These are phyloP conservation scores for Mareca penelope DNA, from an alignment of 2,797 vertebrate species.

Conservation along the genomic window DNA sequence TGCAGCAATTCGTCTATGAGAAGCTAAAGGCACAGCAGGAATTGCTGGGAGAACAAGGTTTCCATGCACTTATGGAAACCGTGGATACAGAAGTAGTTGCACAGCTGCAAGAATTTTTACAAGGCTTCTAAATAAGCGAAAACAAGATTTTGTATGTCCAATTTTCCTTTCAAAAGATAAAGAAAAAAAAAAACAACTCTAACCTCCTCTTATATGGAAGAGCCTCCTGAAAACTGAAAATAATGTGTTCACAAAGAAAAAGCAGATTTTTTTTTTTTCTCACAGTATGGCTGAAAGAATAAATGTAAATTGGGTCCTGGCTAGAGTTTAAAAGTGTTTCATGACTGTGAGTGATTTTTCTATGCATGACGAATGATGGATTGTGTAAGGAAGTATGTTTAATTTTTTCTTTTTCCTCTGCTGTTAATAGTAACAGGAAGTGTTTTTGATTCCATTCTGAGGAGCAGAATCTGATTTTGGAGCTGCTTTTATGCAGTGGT, in stretches of 20 bases:
- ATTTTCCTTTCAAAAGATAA: not conserved
- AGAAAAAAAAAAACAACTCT: not conserved
- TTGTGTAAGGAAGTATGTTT: slow-evolving; percentile 16
- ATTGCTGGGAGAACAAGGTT: slow-evolving; percentile 89
- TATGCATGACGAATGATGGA: slow-evolving; percentile 21
- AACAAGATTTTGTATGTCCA: not conserved
- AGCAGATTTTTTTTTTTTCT: slow-evolving; percentile 3
- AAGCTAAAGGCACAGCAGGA: slow-evolving; percentile 96
- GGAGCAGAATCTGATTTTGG: slow-evolving; percentile 8
- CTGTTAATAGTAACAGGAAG: slow-evolving; percentile 36
- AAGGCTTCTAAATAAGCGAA: slow-evolving; percentile 81
- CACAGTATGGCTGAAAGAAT: slow-evolving; percentile 39
- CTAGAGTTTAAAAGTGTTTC: slow-evolving; percentile 54
- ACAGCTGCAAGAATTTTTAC: slow-evolving; percentile 94
- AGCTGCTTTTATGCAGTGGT: slow-evolving; percentile 33
- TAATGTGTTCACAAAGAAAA: slow-evolving; percentile 23
- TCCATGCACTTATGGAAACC: slow-evolving; percentile 93
- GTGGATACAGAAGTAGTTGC: slow-evolving; percentile 95
- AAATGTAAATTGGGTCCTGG: slow-evolving; percentile 42
- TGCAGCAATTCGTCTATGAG: slow-evolving; percentile 95
- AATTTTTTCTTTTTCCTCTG: slow-evolving; percentile 6
- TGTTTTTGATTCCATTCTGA: slow-evolving; percentile 20
- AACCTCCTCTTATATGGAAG: not conserved
- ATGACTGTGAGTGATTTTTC: slow-evolving; percentile 62
- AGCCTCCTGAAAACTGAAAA: slow-evolving; percentile 50